A percentile compares a stretch with the other conserved stretches of the same genome.
phyloP scores from a whole-genome alignment of 2,797 vertebrate genomes.

The Coluber constrictor region DNA sequence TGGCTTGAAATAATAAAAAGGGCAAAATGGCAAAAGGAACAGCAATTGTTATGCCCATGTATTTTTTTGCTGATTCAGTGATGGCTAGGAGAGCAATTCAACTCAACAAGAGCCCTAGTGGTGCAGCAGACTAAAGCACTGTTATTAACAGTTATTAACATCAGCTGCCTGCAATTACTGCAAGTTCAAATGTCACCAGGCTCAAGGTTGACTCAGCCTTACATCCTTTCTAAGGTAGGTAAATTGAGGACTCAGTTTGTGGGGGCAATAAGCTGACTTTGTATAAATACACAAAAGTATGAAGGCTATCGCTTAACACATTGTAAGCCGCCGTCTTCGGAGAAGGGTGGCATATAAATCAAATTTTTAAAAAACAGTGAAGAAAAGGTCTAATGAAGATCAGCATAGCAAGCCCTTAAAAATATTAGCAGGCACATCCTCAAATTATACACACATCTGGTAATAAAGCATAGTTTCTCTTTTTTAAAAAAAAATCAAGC shows the following conservation, averaged over 20 bases:
- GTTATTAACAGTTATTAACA: no score
- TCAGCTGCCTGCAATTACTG: no score
- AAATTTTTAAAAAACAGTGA: background rate
- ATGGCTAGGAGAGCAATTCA: background rate
- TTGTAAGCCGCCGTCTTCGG: no score
- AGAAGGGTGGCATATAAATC: no score
- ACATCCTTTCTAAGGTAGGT: no score
- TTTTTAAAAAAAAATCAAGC: background rate
- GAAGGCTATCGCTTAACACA: no score
- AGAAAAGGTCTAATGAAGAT: background rate
- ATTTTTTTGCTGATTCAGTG: background rate
- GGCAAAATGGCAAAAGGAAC: background rate
- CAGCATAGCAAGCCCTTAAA: background rate
- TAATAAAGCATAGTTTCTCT: background rate
- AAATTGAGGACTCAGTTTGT: no score
- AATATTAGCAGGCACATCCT: background rate
- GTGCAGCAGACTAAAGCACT: no score
- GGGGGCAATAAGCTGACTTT: no score
- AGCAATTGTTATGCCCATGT: background rate
- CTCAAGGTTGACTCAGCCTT: no score
- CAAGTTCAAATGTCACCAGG: no score
- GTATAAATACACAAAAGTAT: no score
- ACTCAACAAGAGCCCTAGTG: background rate
- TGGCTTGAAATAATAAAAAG: background rate
- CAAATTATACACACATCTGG: background rate